These are phyloP conservation scores for Agrypnus murinus DNA, from an alignment of 2,888 invertebrate genomes.

Conservation along the genomic window DNA sequence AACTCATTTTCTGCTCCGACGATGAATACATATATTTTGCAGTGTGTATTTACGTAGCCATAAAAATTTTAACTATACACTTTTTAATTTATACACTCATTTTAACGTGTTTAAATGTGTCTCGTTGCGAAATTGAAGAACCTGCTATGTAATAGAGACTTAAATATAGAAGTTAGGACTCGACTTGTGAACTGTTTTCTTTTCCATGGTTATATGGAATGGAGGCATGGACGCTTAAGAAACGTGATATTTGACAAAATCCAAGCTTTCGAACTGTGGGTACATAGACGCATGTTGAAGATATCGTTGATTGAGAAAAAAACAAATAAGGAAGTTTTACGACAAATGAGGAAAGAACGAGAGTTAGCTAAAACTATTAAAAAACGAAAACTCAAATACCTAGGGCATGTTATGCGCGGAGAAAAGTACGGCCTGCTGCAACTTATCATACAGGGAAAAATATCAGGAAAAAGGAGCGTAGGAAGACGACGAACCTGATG, in stretches of 20 bases:
- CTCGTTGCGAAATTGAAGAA: not conserved
- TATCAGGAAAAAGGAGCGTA: slow-evolving; percentile 9
- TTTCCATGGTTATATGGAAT: not conserved
- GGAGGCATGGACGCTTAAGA: not conserved
- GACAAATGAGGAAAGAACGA: not conserved
- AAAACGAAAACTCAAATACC: slow-evolving; percentile 17
- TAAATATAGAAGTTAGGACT: not conserved
- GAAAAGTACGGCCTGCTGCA: slow-evolving; percentile 13
- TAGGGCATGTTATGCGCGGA: slow-evolving; percentile 32
- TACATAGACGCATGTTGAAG: not conserved
- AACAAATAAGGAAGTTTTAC: not conserved
- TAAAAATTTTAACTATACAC: no score
- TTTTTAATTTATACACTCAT: no score
- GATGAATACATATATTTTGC: no score
- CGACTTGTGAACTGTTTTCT: not conserved
- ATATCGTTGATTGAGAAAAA: not conserved
- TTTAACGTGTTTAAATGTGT: no score
- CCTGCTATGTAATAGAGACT: not conserved
- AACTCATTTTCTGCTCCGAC: no score
- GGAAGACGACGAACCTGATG: slow-evolving; percentile 28
- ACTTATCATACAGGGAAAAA: slow-evolving; percentile 31
- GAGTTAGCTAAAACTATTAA: not conserved
- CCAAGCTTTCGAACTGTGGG: slow-evolving; percentile 2
- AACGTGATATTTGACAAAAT: not conserved
- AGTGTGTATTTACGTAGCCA: no score